phyloP scores from a whole-genome alignment of 1,140 invertebrate genomes.

The Pogonus chalceus region DNA sequence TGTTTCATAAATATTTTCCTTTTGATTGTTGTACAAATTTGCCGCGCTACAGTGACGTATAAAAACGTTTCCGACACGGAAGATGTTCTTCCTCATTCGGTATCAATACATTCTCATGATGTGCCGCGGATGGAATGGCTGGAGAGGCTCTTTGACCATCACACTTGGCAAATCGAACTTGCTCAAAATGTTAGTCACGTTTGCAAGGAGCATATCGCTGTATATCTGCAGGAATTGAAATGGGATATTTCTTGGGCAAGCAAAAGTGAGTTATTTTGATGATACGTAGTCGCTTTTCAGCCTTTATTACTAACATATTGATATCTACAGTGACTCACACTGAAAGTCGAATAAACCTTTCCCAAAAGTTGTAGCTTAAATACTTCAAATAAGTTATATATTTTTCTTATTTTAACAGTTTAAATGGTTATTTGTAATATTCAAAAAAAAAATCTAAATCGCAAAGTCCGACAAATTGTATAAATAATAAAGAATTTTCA shows the following conservation, averaged over 20 bases:
- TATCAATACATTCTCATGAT: not conserved
- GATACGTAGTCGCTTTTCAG: too few species aligned
- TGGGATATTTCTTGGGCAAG: constrained; percentile 55
- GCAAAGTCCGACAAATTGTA: too few species aligned
- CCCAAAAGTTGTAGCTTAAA: not conserved
- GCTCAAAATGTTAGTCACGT: constrained; percentile 35
- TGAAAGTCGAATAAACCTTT: constrained; percentile 26
- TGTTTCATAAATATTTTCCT: too few species aligned
- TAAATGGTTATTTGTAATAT: too few species aligned
- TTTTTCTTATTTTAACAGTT: constrained; percentile 13
- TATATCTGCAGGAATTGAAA: constrained; percentile 44
- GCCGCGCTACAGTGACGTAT: not conserved
- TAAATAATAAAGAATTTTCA: too few species aligned
- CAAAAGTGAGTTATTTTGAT: constrained; percentile 49
- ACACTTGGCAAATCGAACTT: constrained; percentile 43
- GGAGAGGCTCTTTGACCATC: constrained; percentile 50
- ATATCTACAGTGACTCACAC: constrained; percentile 14
- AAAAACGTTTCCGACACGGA: not conserved
- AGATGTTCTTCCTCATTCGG: not conserved
- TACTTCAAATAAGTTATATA: constrained; percentile 1
- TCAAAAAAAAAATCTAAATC: too few species aligned
- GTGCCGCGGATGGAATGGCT: constrained; percentile 49
- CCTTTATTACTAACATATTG: constrained; percentile 23
- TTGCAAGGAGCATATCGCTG: constrained; percentile 45
- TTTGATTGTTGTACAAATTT: too few species aligned